phyloP scores from a whole-genome alignment of 2,888 invertebrate species.

The Aromia moschata region DNA sequence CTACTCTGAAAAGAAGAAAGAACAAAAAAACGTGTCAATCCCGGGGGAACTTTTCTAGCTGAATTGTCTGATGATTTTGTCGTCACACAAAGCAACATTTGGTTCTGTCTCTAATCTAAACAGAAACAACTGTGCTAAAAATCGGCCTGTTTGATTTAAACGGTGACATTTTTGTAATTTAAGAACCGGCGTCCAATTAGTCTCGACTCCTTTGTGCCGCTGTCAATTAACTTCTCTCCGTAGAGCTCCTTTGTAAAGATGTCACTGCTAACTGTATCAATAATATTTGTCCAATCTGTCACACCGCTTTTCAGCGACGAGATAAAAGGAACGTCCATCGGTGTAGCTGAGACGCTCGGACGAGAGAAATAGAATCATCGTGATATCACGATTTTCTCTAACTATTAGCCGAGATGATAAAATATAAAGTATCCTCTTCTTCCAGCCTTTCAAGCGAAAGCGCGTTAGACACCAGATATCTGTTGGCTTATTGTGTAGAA shows the following conservation, averaged over 20 bases:
- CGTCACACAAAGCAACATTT: no score
- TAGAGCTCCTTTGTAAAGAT: constrained; percentile 30
- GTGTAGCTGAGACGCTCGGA: constrained; percentile 3
- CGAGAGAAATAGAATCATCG: constrained; percentile 44
- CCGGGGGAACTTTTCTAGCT: no score
- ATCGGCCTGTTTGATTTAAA: constrained; percentile 22
- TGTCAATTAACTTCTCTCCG: constrained; percentile 37
- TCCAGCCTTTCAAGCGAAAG: neutral
- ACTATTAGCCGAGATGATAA: constrained; percentile 57
- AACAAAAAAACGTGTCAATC: no score
- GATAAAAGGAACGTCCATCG: constrained; percentile 35
- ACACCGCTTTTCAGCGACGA: constrained; percentile 36
- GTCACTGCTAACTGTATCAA: constrained; percentile 35
- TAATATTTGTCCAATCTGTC: constrained; percentile 42
- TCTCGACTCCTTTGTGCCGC: constrained; percentile 30
- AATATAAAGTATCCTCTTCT: constrained; percentile 42
- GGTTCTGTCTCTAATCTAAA: no score
- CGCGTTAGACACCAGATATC: constrained; percentile 20
- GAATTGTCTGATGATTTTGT: no score
- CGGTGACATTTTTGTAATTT: constrained; percentile 35
- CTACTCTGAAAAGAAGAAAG: no score
- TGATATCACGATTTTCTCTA: constrained; percentile 53
- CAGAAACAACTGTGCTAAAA: constrained; percentile 20
- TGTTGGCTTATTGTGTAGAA: constrained; percentile 33
- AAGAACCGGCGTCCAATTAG: constrained; percentile 34